Conservation (phyloP, 2,113 vertebrate genomes). For the Cathartes aura region DNA sequence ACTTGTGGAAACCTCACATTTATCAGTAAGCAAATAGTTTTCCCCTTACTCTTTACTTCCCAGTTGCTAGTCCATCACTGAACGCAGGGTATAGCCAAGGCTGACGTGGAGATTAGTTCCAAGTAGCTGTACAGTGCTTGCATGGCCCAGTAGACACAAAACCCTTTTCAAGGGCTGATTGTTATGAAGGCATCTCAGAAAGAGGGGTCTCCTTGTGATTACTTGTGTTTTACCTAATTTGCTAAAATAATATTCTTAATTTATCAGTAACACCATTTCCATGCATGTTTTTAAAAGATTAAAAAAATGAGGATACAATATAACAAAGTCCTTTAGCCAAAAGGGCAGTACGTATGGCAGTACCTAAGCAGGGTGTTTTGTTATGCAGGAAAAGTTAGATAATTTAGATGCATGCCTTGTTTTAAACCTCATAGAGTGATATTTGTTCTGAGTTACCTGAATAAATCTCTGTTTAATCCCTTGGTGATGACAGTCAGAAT, state of each 20-base stretch:
- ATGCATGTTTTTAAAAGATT: not conserved
- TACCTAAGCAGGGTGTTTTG: not conserved
- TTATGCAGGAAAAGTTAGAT: not conserved
- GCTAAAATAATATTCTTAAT: not conserved
- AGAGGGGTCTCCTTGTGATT: not conserved
- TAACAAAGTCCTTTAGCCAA: not conserved
- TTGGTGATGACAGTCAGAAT: constrained; percentile 8
- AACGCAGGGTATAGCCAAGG: no score
- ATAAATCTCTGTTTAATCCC: constrained; percentile 50
- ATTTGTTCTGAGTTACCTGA: constrained; percentile 42
- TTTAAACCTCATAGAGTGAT: not conserved
- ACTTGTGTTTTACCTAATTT: not conserved
- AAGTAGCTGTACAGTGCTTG: not conserved
- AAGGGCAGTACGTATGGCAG: not conserved
- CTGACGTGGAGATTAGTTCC: not conserved
- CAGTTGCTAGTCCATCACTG: no score
- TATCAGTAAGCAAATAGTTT: not conserved
- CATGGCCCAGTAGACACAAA: not conserved
- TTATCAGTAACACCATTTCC: not conserved
- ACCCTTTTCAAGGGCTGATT: not conserved
- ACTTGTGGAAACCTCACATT: not conserved
- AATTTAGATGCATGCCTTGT: constrained; percentile 14
- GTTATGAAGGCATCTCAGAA: not conserved
- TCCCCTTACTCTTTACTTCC: not conserved
- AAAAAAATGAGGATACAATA: rapidly evolving